phyloP scores from a whole-genome alignment of 2,113 vertebrate genomes.

The Numida meleagris region DNA sequence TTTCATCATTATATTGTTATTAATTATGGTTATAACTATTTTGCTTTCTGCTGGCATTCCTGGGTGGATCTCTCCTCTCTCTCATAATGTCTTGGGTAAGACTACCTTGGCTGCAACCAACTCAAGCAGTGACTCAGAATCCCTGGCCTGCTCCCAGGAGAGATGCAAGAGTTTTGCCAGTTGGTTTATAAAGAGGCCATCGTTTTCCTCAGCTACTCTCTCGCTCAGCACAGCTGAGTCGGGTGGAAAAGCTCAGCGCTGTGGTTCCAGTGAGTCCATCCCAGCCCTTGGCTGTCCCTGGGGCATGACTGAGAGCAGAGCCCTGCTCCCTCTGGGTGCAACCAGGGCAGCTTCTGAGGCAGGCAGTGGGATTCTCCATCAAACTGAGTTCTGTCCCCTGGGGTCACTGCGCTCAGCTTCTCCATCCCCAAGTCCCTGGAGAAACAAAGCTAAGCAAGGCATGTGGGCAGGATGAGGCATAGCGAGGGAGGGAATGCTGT shows the following conservation, averaged over 20 bases:
- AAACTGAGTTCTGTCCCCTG: neutral
- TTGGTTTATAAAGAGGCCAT: conserved; percentile 56
- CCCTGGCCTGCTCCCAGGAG: conserved; percentile 60
- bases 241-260: conserved; percentile 50
- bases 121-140: conserved; percentile 67
- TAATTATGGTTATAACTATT: conserved; percentile 54
- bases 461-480: conserved; percentile 1
- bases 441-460: neutral
- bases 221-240: conserved; percentile 15
- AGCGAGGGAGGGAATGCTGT: neutral
- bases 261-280: conserved; percentile 48
- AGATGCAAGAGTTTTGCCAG: conserved; percentile 60
- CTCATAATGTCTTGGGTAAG: conserved; percentile 47
- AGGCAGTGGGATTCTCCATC: neutral
- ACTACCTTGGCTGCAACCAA: conserved; percentile 53
- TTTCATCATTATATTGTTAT: conserved; percentile 55
- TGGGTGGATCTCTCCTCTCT: conserved; percentile 55
- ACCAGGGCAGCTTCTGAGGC: neutral
- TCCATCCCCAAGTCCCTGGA: neutral
- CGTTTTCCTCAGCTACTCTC: conserved; percentile 29
- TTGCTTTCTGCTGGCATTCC: conserved; percentile 58
- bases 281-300: neutral
- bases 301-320: conserved; percentile 17
- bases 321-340: neutral
- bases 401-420: neutral